phyloP scores from a whole-genome alignment of 30 jellyfish, hydroid and myxozoan genomes.

The Chironex yamaguchii region DNA sequence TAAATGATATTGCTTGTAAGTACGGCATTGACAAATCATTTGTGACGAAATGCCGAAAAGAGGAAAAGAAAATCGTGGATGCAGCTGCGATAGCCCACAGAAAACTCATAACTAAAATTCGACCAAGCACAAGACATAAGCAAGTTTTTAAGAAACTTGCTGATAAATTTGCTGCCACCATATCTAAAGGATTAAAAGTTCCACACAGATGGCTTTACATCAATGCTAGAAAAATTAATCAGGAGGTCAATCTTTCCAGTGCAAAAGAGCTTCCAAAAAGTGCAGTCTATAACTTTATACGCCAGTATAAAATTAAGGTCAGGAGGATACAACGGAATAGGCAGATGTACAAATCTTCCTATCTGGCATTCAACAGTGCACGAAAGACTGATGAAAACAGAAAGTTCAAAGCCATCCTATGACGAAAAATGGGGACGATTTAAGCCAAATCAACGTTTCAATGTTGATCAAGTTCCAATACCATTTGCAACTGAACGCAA shows the following conservation, averaged over 20 bases:
- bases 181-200: slow-evolving; percentile 25
- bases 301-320: slow-evolving; percentile 20
- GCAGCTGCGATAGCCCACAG: slow-evolving; percentile 51
- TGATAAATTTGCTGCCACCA: slow-evolving; percentile 1
- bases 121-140: slow-evolving; percentile 60
- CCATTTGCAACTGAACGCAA: slow-evolving; percentile 73
- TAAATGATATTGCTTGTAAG: slow-evolving; percentile 52
- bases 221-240: background rate
- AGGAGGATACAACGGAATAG: slow-evolving; percentile 65
- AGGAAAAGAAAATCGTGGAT: slow-evolving; percentile 14
- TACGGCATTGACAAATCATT: slow-evolving; percentile 57
- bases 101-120: slow-evolving; percentile 31
- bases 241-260: slow-evolving; percentile 7
- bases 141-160: slow-evolving; percentile 8
- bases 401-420: slow-evolving; percentile 26
- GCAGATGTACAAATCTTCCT: too few species aligned
- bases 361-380: slow-evolving; percentile 69
- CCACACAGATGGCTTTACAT: slow-evolving; percentile 41
- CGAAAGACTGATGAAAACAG: slow-evolving; percentile 64
- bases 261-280: slow-evolving; percentile 2
- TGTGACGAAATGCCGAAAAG: slow-evolving; percentile 38
- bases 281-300: slow-evolving; percentile 24
- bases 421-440: slow-evolving; percentile 71
- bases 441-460: slow-evolving; percentile 41
- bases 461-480: slow-evolving; percentile 68